Conservation (phyloP, 2,797 vertebrate genomes). For the Amniataba percoides region DNA sequence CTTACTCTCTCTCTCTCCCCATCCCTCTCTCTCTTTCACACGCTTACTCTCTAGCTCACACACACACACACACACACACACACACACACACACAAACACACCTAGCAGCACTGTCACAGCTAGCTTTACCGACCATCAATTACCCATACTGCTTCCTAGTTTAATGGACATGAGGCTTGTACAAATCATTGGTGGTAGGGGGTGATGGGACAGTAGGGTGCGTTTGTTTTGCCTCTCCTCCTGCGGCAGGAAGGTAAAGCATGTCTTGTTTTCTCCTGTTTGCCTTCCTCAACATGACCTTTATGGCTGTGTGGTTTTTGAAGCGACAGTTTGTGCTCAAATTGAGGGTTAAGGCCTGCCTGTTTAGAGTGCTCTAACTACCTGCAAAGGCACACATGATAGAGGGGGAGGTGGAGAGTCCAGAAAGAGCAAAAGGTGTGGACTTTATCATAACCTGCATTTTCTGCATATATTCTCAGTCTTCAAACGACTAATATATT, state of each 20-base stretch:
- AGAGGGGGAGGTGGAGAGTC: not conserved
- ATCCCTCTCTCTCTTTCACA: constrained; percentile 34
- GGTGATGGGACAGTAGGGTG: constrained; percentile 57
- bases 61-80: constrained; percentile 43
- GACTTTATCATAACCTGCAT: not conserved
- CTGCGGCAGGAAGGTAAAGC: constrained; percentile 62
- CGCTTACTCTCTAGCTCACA: constrained; percentile 47
- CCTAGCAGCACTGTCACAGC: constrained; percentile 63
- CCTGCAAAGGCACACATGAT: constrained; percentile 32
- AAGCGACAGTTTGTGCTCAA: constrained; percentile 70
- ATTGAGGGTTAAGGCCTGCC: constrained; percentile 67
- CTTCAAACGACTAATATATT: constrained; percentile 3
- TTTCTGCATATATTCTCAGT: constrained; percentile 2
- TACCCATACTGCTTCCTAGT: constrained; percentile 65
- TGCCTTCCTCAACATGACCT: constrained; percentile 73
- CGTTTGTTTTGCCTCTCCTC: constrained; percentile 50
- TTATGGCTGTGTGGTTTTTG: constrained; percentile 66
- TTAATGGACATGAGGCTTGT: constrained; percentile 67
- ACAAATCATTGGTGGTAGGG: constrained; percentile 61
- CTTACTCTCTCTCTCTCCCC: constrained; percentile 27
- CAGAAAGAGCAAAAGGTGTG: not conserved
- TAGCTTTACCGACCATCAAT: constrained; percentile 71
- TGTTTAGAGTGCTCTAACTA: constrained; percentile 68
- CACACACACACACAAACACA: constrained; percentile 52
- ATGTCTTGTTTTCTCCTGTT: constrained; percentile 57